Evolutionary conservation across 2,113 vertebrate genomes (phyloP), one percentile per base, ranked within the genome.

Genomic region (Cyprinodon tularosa): DNA sequence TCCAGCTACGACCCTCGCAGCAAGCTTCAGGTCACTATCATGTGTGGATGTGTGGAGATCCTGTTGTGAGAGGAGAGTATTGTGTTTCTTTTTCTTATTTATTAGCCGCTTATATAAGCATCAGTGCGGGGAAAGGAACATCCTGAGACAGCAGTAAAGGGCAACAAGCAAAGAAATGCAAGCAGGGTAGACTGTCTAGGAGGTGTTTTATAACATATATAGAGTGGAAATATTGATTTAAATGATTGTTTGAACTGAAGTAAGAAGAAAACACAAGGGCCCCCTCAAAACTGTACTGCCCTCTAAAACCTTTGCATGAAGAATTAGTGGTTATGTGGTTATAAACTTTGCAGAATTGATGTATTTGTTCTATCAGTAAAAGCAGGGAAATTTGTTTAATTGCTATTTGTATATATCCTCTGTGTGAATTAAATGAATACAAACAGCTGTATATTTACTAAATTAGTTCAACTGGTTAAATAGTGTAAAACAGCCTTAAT

Each of bases 61-160:
- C 84, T 76, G 84, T 68, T 71, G 88, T 74, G 84, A 80, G 83
- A 78, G 69, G 60, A 63, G 75, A 76, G 88, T 91, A 82, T 92
- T 88, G 84, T 82, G 85, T 93, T 91, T 88, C 93, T 90, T 68
- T 89, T 89, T 57, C 50, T 89, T 85, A 90, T 93, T 91, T 91
- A 91, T 92, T 90, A 81, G 85, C 61, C 47, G 86, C 83, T 91
- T 93, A 90, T 88, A 80, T 86, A 93, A 91, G 88, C 82, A 89
- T n/a, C 86, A 91, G 84, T 29, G 29, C 86, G 63, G 86, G 85
- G 67, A 60, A 72, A n/a, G 67, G 63, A 83, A 69, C 82, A 73
- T 29, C 80, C 76, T 84, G 89, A 82, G 87, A 71, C 14, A 12
- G 66, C 76, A 72, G 63, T 45, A 90, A 93, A 92, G 89, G 88